A percentile compares a stretch with the other conserved stretches of the same genome.
Evolutionary conservation across 2,797 vertebrate genomes (phyloP).

Genomic region (Notolabrus celidotus): DNA sequence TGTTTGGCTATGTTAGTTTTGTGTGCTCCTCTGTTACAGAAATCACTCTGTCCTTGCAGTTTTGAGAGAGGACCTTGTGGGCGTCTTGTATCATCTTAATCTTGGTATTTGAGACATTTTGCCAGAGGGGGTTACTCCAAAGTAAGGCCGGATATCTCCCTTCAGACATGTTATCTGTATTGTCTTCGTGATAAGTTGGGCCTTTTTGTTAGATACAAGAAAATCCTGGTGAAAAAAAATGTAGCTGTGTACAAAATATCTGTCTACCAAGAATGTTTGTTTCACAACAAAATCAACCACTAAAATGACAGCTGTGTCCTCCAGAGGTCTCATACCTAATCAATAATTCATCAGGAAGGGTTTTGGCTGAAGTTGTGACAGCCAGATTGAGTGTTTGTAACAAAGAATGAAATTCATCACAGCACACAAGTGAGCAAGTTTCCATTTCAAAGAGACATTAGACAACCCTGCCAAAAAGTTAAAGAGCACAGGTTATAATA

Average conservation of each 20-base stretch:
- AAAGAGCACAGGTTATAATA: constrained; percentile 13
- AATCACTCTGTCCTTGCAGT: constrained; percentile 20
- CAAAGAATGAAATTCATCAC: constrained; percentile 21
- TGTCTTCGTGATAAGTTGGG: no score
- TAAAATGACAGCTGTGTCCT: constrained; percentile 24
- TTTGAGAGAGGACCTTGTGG: constrained; percentile 12
- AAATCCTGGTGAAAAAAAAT: neutral
- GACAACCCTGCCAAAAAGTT: neutral
- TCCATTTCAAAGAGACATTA: constrained; percentile 30
- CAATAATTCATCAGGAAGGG: constrained; percentile 36
- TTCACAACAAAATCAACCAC: constrained; percentile 33
- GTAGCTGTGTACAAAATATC: constrained; percentile 3
- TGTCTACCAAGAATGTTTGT: constrained; percentile 19
- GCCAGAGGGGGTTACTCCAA: neutral
- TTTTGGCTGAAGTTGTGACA: constrained; percentile 39
- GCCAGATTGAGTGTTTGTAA: constrained; percentile 34
- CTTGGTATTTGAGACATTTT: constrained; percentile 28
- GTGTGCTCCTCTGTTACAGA: constrained; percentile 1
- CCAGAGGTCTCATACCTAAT: constrained; percentile 45
- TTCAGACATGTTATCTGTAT: neutral
- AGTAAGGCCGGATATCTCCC: neutral
- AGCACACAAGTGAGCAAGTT: constrained; percentile 21
- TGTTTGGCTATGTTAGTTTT: constrained; percentile 21
- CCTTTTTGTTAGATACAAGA: constrained; percentile 6
- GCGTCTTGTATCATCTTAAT: constrained; percentile 14